Percentiles rank a stretch among this genome's conserved stretches.
Evolutionary conservation across 2,113 vertebrate genomes (phyloP).

Genomic region (Zootoca vivipara): DNA sequence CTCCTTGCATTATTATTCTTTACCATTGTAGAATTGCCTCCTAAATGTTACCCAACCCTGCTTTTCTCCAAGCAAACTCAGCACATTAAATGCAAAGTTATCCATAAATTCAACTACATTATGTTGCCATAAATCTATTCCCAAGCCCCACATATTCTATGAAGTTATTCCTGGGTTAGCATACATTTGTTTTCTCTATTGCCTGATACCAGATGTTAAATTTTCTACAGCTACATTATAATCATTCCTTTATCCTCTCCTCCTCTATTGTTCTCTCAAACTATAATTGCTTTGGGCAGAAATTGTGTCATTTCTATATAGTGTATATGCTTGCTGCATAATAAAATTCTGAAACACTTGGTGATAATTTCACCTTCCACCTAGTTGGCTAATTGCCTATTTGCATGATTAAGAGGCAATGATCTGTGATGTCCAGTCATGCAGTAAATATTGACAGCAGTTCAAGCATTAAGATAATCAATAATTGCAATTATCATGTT

Average conservation of each 20-base stretch:
- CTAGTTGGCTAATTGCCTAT: background rate
- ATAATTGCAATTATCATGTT: background rate
- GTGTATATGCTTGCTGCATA: background rate
- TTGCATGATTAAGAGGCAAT: background rate
- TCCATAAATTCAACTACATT: background rate
- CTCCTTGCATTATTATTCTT: background rate
- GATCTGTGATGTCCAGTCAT: background rate
- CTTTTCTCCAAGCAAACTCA: background rate
- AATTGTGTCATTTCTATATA: background rate
- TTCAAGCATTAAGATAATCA: background rate
- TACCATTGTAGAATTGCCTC: background rate
- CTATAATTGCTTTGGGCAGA: background rate
- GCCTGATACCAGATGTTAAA: too few species aligned
- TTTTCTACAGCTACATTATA: background rate
- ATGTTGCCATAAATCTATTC: background rate
- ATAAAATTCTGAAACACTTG: background rate
- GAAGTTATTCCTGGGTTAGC: background rate
- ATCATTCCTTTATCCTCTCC: background rate
- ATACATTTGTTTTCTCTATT: background rate
- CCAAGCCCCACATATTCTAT: background rate
- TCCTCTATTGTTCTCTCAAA: background rate
- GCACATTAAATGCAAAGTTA: background rate
- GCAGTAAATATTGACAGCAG: background rate
- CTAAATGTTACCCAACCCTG: background rate
- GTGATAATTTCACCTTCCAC: background rate